Base-by-base conservation (phyloP, 2,888 invertebrate genomes). In the Cepaea hortensis region DNA sequence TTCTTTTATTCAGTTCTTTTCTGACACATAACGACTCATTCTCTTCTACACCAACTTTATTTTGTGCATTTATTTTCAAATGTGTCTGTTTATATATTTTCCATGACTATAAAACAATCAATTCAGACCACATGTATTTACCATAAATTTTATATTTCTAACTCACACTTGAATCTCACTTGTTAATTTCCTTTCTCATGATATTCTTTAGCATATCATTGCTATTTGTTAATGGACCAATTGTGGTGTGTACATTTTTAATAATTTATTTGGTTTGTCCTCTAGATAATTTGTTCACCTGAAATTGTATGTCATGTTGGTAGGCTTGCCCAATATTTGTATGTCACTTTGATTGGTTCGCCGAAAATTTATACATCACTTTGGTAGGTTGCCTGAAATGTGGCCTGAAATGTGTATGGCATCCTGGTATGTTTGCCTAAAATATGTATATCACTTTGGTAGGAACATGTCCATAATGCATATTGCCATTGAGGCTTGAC, bases 81-180 rank as follows among this genome's bases (percentile, higher is more conserved):
- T 15, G 9, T 20, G 68, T 20, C 11, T 20, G 18, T 18, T 68
- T 68, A 11, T 35, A 35, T 35, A 5, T 68, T 68, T 18, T 68
- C 11, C 6, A 55, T 9, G 11, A 55, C 55, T 55, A 55, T 55
- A 55, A 55, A 55, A 55, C 55, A 55, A 55, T 55, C 55, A 55
- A 11, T 55, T 35, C 35, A 35, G 35, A 35, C 35, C 35, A 55
- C 55, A 55, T 55, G 55, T 68, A n/a, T 68, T 68, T 68, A 15
- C 18, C 18, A 4, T 20, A 5, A 35, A 5, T 68, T 68, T 15
- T 15, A 61, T 13, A 15, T 79, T 62, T 62, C 23, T 11, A 35
- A 62, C 35, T 79, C 35, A 5, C 35, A 18, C 15, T 62, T 35
- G 79, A 79, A 79, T 79, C 79, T 79, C 79, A 79, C 35, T 76